phyloP scores from a whole-genome alignment of 2,113 vertebrate genomes.

The Crotalus helleri region DNA sequence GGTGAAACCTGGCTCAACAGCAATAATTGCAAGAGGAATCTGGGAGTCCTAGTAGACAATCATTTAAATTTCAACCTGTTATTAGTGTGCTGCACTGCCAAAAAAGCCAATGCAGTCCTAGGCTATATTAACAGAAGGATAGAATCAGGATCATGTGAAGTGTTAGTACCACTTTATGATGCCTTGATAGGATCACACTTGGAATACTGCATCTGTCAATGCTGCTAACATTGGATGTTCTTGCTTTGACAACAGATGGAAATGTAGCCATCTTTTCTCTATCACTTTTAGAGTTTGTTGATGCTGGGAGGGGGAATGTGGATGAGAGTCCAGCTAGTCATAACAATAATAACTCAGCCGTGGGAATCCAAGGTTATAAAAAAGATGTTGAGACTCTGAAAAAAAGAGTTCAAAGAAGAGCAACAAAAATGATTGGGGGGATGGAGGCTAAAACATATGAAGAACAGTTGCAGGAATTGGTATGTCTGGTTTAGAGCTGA shows the following conservation, averaged over 20 bases:
- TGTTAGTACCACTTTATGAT: background rate
- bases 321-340: no score
- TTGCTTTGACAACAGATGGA: no score
- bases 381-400: background rate
- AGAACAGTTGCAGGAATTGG: background rate
- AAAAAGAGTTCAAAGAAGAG: background rate
- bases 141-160: background rate
- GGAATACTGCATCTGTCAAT: background rate
- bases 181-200: background rate
- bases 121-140: background rate
- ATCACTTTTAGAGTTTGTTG: no score
- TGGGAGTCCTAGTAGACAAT: background rate
- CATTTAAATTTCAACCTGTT: background rate
- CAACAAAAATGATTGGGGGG: background rate
- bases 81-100: background rate
- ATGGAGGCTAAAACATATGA: background rate
- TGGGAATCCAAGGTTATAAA: background rate
- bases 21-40: background rate
- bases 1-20: background rate
- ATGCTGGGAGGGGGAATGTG: no score
- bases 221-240: no score
- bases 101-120: background rate
- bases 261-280: no score
- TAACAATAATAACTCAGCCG: no score
- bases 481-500: background rate